Percentiles rank a stretch among this genome's conserved stretches.
Conservation (phyloP, 2,888 invertebrate genomes). For the Amiota minor region DNA sequence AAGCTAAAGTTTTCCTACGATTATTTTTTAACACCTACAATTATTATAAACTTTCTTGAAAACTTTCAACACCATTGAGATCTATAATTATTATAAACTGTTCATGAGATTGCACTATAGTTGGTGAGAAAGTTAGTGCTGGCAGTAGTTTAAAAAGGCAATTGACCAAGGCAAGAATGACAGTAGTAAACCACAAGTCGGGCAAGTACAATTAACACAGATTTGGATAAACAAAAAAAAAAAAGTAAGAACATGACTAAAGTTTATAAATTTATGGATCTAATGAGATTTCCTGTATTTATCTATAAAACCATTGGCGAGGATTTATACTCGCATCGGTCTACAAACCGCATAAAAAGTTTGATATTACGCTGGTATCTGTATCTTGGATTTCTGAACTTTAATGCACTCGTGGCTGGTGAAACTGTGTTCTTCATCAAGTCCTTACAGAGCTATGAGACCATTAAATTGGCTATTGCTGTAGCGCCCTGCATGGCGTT, state of each 20-base stretch:
- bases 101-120: constrained; percentile 55
- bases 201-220: constrained; percentile 37
- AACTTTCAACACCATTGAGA: constrained; percentile 58
- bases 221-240: background rate
- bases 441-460: constrained; percentile 54
- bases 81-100: constrained; percentile 27
- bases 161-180: background rate
- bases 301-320: constrained; percentile 63
- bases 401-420: constrained; percentile 57
- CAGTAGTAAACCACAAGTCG: background rate
- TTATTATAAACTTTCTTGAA: constrained; percentile 50
- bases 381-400: constrained; percentile 58
- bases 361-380: constrained; percentile 51
- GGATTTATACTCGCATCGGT: constrained; percentile 60
- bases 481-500: constrained; percentile 68
- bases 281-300: constrained; percentile 56
- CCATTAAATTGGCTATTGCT: constrained; percentile 62
- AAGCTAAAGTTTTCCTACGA: background rate
- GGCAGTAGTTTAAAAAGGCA: constrained; percentile 39
- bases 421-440: constrained; percentile 60
- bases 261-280: constrained; percentile 48
- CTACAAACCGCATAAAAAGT: constrained; percentile 38
- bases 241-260: background rate
- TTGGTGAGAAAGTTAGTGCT: constrained; percentile 29
- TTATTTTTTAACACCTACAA: constrained; percentile 26